Evolutionary conservation across 2,888 invertebrate genomes (phyloP).

Genomic region (Pantelozetes paolii): DNA sequence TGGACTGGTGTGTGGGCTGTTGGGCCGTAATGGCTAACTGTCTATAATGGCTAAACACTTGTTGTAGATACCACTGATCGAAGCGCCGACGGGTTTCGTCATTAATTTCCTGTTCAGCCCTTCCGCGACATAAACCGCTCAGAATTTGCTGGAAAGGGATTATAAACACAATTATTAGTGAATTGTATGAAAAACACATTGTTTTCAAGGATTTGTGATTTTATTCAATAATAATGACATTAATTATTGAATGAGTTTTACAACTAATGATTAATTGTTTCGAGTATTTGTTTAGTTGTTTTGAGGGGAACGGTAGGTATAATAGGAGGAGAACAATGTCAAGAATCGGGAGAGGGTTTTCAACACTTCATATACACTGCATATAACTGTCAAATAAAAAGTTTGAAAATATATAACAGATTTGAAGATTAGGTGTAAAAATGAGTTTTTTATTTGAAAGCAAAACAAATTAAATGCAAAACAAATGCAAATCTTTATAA

Average conservation of each 20-base stretch:
- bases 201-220: constrained; percentile 28
- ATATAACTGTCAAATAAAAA: too few species aligned
- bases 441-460: too few species aligned
- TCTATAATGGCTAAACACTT: constrained; percentile 49
- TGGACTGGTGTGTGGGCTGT: constrained; percentile 42
- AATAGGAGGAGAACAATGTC: background rate
- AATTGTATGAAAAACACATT: background rate
- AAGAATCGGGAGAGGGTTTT: too few species aligned
- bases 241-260: constrained; percentile 36
- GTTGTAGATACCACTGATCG: constrained; percentile 76
- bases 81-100: constrained; percentile 82
- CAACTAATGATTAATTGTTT: constrained; percentile 9
- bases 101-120: constrained; percentile 60
- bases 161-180: background rate
- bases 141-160: constrained; percentile 55
- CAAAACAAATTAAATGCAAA: too few species aligned
- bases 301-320: background rate
- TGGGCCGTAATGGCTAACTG: constrained; percentile 44
- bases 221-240: constrained; percentile 17
- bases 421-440: too few species aligned
- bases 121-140: constrained; percentile 77
- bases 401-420: too few species aligned
- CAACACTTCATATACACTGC: too few species aligned
- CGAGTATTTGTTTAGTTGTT: background rate
- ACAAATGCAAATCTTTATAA: too few species aligned